Evolutionary conservation across 35 echinoderm and acorn worm species (phyloP).

Genomic region (Heliocidaris erythrogramma): DNA sequence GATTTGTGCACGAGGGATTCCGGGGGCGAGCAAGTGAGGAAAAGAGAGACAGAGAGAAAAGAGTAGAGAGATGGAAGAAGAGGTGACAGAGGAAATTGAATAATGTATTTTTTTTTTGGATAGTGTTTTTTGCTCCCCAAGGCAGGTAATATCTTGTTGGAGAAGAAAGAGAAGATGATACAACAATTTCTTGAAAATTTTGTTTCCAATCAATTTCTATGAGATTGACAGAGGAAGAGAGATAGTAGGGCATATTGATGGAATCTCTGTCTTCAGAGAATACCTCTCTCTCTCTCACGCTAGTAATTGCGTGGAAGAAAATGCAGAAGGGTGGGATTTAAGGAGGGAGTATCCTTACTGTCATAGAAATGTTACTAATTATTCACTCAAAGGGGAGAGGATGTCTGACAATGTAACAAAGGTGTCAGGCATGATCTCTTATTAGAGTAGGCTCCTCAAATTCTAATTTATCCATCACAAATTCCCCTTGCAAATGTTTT

Average conservation of each 20-base stretch:
- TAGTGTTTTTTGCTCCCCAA: slow-evolving; percentile 12
- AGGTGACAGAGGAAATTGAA: slow-evolving; percentile 35
- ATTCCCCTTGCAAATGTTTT: background rate
- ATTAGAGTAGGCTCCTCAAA: too few species aligned
- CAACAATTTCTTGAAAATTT: background rate
- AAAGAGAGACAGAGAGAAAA: background rate
- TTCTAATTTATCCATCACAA: background rate
- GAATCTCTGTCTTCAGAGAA: background rate
- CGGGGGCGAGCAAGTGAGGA: background rate
- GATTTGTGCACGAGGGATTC: slow-evolving; percentile 24
- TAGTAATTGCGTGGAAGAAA: background rate
- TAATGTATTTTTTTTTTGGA: slow-evolving; percentile 36
- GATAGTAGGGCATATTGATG: slow-evolving; percentile 21
- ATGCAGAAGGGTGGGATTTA: too few species aligned
- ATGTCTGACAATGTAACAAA: too few species aligned
- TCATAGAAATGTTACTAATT: too few species aligned
- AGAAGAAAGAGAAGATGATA: slow-evolving; percentile 11
- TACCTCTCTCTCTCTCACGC: background rate
- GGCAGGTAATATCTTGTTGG: background rate
- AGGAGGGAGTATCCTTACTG: too few species aligned
- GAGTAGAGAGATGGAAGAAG: background rate
- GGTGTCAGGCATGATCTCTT: too few species aligned
- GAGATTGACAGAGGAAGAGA: slow-evolving; percentile 7
- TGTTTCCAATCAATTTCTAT: slow-evolving; percentile 34
- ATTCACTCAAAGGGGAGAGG: too few species aligned